These are phyloP conservation scores for Laticauda laticaudata DNA, from an alignment of 2,113 vertebrate genomes.

Conservation along the genomic window DNA sequence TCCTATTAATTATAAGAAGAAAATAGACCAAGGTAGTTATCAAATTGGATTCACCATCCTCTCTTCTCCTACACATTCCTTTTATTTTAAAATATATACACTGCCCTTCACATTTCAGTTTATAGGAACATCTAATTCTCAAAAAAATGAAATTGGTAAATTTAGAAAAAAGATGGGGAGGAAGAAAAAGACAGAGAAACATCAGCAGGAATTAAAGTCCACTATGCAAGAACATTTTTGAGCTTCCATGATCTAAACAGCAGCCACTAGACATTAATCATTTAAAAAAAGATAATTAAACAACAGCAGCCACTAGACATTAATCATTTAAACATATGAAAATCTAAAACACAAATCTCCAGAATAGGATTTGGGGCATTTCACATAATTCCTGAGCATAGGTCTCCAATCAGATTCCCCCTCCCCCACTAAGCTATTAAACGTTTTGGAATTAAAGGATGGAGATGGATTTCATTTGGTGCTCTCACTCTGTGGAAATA, in stretches of 20 bases:
- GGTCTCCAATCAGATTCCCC: background rate
- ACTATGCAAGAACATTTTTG: background rate
- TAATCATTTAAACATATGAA: background rate
- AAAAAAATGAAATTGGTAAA: background rate
- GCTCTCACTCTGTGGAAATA: conserved; percentile 53
- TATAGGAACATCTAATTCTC: background rate
- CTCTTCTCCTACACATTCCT: background rate
- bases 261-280: no score
- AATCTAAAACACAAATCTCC: background rate
- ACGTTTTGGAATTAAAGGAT: conserved; percentile 53
- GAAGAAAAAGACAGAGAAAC: background rate
- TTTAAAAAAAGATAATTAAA: no score
- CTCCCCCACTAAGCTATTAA: conserved; percentile 18
- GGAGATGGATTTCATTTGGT: conserved; percentile 51
- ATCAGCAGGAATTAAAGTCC: background rate
- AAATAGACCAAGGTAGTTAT: background rate
- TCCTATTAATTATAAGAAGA: background rate
- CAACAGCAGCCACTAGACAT: background rate
- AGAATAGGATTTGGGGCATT: background rate
- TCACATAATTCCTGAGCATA: background rate
- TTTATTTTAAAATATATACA: background rate
- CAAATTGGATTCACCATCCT: background rate
- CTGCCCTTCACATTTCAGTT: background rate
- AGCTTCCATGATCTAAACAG: background rate
- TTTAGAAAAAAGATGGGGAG: background rate